Base-by-base conservation (phyloP, 2,113 vertebrate genomes). In the Rhadina sibilatrix region DNA sequence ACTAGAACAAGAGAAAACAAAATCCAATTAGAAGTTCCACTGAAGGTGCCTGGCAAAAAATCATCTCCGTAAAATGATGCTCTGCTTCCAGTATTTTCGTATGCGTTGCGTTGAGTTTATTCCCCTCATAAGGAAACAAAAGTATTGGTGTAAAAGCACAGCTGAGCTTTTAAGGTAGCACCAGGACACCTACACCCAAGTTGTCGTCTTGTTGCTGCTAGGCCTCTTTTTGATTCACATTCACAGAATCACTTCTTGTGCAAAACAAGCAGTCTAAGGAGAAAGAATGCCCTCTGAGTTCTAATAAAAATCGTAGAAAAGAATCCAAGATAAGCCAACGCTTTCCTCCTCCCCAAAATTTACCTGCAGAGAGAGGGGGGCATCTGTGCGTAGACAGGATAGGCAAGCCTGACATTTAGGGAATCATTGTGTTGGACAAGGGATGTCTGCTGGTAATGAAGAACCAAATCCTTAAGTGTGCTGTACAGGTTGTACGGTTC, bases 161-260 rank as follows among this genome's bases (percentile, higher is more conserved):
- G 96, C 98, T 98, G 97, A 98, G 98, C 98, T 98, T 98, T 98
- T 95, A 97, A 98, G 98, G 98, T 98, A 98, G 98, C 98, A 98
- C 98, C 97, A 97, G 97, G 98, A 97, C 98, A 98, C 98, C 98
- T 98, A 96, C 96, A 98, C 95, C 96, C 94, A 97, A 97, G 90
- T 86, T 95, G 98, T 98, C 94, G 76, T 98, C 98, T 97, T 96
- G 97, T 96, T 96, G 96, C 97, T 96, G 95, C 97, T 98, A 97
- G 97, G 98, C 98, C 97, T 98, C 97, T 98, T 96, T 95, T 98
- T 97, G 97, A 97, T 98, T 99, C 99, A 99, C 99, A 99, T 99
- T 99, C 99, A 99, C 98, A 99, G 98, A 99, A 98, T 98, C 99
- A 99, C 98, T 98, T 99, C 98, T 99, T 99, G 99, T 99, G 99